These are phyloP conservation scores for Thalpophila matura DNA, from an alignment of 2,888 invertebrate species.

Conservation along the genomic window DNA sequence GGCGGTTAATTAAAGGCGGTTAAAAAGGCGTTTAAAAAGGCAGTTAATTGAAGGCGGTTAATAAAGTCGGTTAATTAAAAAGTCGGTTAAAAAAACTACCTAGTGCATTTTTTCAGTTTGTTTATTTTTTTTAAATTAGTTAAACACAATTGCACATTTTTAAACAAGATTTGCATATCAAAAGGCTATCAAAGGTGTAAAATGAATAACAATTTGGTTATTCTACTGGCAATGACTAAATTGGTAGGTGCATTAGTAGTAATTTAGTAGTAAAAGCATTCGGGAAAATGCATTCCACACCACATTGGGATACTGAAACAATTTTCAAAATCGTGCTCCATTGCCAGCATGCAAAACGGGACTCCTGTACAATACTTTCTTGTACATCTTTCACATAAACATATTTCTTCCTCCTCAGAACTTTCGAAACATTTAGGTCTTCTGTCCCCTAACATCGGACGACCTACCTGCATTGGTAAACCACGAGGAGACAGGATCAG, in stretches of 20 bases:
- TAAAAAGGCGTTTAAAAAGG: too few species aligned
- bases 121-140: too few species aligned
- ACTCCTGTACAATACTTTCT: constrained; percentile 1
- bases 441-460: not conserved
- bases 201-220: too few species aligned
- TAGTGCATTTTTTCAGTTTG: too few species aligned
- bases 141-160: too few species aligned
- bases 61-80: too few species aligned
- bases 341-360: constrained; percentile 37
- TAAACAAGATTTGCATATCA: not conserved
- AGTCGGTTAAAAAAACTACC: too few species aligned
- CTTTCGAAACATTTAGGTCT: not conserved
- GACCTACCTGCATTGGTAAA: not conserved
- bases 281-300: constrained; percentile 33
- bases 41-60: too few species aligned
- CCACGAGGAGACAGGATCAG: not conserved
- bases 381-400: constrained; percentile 38
- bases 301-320: constrained; percentile 37
- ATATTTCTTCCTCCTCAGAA: constrained; percentile 31
- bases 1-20: too few species aligned
- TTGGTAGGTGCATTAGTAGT: not conserved
- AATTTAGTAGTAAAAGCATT: constrained; percentile 36
- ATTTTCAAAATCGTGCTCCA: constrained; percentile 35
- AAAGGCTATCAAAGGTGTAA: too few species aligned
- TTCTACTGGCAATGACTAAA: too few species aligned